Evolutionary conservation across 2,888 invertebrate genomes (phyloP), one percentile per base, ranked within the genome.

Genomic region (Aspidiotus destructor): DNA sequence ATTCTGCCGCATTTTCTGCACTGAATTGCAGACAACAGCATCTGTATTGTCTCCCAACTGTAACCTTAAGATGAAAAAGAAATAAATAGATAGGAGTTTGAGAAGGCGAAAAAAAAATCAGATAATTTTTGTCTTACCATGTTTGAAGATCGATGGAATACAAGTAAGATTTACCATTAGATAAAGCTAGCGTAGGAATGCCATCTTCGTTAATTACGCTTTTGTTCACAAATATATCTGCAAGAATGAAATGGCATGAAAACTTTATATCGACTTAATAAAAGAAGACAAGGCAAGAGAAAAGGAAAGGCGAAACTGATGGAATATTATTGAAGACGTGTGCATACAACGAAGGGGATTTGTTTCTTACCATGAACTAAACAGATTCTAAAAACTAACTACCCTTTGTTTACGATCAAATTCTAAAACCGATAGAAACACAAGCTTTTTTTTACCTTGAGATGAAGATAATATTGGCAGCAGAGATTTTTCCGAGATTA

Each of bases 151-250:
- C 86, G 72, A 83, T 80, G 73, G 88, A 87, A 77, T 88, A 95
- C 70, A 90, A 86, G 75, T 88, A 95, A 2, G 92, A 88, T 76
- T 87, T 86, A 40, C 92, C 91, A 75, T 88, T 91, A 44, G 86
- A 87, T 48, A 95, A 82, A n/a, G 88, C 84, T 72, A 96, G 81
- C 75, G 93, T 82, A 0, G 94, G 93, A 75, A 86, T 83, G 41
- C 90, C 90, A 71, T 87, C 85, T 71, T 89, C 86, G 13, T 87
- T 80, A 74, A 75, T 78, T 73, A 77, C 79, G 74, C 84, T 82
- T 69, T 81, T 83, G 75, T 81, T 84, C 72, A 80, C 83, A 70
- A 80, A 83, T 40, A 81, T 85, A 71, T 72, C 71, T 79, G 79
- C 62, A 79, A 58, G 40, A 58, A 10, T 8, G 6, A 40, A 58